Evolutionary conservation across 2,888 invertebrate genomes (phyloP).

Genomic region (Pilophorus perplexus): DNA sequence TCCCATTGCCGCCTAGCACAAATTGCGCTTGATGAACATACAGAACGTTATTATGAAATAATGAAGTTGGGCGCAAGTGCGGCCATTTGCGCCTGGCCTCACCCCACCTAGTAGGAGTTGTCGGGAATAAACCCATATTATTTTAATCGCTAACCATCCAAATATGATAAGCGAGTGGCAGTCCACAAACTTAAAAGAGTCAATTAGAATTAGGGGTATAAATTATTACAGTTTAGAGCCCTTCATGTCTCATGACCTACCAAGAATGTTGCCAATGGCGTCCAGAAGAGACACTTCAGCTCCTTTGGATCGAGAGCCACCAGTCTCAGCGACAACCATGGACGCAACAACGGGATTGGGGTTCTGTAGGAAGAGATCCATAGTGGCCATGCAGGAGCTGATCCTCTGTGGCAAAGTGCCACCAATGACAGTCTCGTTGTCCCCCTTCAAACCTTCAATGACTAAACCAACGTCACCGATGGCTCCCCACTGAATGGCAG

Average conservation of each 20-base stretch:
- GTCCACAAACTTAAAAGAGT: background rate
- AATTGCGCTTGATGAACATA: too few species aligned
- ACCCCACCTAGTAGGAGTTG: too few species aligned
- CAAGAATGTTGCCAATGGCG: constrained; percentile 84
- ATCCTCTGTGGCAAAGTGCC: constrained; percentile 96
- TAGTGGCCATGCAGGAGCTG: constrained; percentile 82
- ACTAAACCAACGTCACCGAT: constrained; percentile 96
- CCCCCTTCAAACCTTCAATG: constrained; percentile 83
- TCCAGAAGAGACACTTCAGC: constrained; percentile 65
- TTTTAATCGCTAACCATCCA: too few species aligned
- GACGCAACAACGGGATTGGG: constrained; percentile 77
- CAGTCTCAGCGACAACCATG: constrained; percentile 85
- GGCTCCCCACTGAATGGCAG: constrained; percentile 98
- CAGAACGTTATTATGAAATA: too few species aligned
- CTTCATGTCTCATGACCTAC: too few species aligned
- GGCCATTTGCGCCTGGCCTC: too few species aligned
- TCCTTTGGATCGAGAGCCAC: constrained; percentile 54
- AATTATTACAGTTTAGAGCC: too few species aligned
- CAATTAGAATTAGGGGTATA: background rate
- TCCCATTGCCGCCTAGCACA: too few species aligned
- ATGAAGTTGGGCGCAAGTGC: too few species aligned
- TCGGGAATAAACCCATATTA: too few species aligned
- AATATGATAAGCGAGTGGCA: background rate
- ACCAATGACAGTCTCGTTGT: constrained; percentile 86
- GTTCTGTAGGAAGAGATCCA: constrained; percentile 88